phyloP scores from a whole-genome alignment of 2,113 vertebrate species.

The Erpornis zantholeuca region DNA sequence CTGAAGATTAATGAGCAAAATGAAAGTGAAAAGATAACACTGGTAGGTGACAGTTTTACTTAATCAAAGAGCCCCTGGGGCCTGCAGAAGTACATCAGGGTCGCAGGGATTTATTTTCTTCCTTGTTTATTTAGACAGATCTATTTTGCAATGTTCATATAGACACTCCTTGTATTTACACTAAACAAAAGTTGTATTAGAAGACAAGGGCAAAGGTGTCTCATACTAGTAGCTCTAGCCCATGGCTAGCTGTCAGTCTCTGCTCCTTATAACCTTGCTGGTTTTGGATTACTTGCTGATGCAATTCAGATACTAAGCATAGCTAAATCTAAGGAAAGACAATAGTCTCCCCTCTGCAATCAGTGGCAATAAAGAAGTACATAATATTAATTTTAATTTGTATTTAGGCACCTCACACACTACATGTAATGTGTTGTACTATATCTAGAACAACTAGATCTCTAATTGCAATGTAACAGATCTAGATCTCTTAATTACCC shows the following conservation, averaged over 20 bases:
- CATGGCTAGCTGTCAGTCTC: background rate
- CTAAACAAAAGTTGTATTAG: background rate
- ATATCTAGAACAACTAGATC: background rate
- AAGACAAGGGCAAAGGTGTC: conserved; percentile 13
- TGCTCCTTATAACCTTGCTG: background rate
- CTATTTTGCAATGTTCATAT: background rate
- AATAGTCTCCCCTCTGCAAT: background rate
- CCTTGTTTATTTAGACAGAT: background rate
- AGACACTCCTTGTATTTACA: background rate
- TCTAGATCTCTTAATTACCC: background rate
- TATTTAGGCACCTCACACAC: background rate
- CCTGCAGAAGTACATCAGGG: background rate
- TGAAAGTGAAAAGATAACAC: conserved; percentile 5
- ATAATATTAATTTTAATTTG: background rate
- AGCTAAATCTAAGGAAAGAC: background rate
- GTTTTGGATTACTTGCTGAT: background rate
- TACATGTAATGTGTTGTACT: background rate
- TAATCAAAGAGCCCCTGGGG: conserved; percentile 2
- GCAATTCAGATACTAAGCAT: background rate
- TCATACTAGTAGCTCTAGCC: background rate
- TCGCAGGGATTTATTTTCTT: background rate
- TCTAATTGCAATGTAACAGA: background rate
- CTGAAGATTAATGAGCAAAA: conserved; percentile 33
- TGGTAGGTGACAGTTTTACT: conserved; percentile 26
- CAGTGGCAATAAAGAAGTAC: background rate